Conservation (phyloP, 2,888 invertebrate genomes). For the Scaptomyza polygonia region DNA sequence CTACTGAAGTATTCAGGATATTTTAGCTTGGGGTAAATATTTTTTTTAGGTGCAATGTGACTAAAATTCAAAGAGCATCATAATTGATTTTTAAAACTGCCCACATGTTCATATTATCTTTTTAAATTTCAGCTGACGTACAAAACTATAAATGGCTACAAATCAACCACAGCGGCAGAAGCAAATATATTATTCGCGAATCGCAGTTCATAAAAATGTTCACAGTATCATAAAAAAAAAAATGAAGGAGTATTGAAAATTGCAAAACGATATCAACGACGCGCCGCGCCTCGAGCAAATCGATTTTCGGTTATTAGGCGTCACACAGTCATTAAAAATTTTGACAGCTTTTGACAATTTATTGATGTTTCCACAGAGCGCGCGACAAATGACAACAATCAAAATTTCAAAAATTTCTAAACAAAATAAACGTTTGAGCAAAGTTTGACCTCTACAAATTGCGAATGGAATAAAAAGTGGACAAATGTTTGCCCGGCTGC, state of each 20-base stretch:
- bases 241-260: conserved; percentile 30
- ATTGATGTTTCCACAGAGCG: conserved; percentile 65
- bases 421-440: conserved; percentile 21
- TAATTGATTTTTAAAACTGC: conserved; percentile 29
- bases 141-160: conserved; percentile 46
- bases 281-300: conserved; percentile 49
- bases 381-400: conserved; percentile 72
- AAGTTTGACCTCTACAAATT: conserved; percentile 72
- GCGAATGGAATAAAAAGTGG: conserved; percentile 67
- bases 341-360: conserved; percentile 77
- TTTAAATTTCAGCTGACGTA: conserved; percentile 34
- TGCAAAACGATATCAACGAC: conserved; percentile 27
- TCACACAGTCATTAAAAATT: conserved; percentile 79
- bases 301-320: conserved; percentile 73
- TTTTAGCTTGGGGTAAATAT: neutral
- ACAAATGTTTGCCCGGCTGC: conserved; percentile 71
- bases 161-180: conserved; percentile 19
- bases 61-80: neutral
- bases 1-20: neutral
- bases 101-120: conserved; percentile 39
- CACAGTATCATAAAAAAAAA: conserved; percentile 51
- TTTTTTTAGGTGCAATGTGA: neutral
- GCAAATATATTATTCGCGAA: conserved; percentile 37
- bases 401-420: conserved; percentile 4
- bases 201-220: conserved; percentile 70